These are phyloP conservation scores for Chromis chromis DNA, from an alignment of 2,797 vertebrate genomes.

Conservation along the genomic window DNA sequence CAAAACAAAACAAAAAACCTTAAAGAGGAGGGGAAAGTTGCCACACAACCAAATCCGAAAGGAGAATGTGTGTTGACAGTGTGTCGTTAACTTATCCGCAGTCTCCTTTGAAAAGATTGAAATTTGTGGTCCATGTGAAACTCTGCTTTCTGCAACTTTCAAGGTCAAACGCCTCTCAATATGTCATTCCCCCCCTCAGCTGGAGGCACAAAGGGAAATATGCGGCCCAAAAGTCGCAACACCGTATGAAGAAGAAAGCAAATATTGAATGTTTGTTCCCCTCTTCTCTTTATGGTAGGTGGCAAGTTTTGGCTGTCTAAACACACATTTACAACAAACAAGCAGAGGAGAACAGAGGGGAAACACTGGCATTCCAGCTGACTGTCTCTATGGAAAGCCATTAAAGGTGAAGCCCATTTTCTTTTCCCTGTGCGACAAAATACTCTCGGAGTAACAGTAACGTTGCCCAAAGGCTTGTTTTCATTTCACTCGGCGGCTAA, in stretches of 20 bases:
- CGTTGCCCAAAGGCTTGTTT: constrained; percentile 49
- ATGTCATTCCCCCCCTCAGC: constrained; percentile 19
- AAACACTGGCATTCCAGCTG: constrained; percentile 71
- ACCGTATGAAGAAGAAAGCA: constrained; percentile 74
- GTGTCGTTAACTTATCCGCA: constrained; percentile 17
- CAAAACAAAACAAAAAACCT: no score
- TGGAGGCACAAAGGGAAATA: constrained; percentile 78
- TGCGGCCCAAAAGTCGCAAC: constrained; percentile 76
- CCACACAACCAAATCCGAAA: constrained; percentile 37
- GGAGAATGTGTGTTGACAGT: constrained; percentile 36
- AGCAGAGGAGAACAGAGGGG: constrained; percentile 57
- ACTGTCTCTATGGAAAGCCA: constrained; percentile 58
- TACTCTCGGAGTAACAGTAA: constrained; percentile 35
- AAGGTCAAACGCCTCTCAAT: constrained; percentile 58
- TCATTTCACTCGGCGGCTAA: constrained; percentile 41
- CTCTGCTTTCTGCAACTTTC: constrained; percentile 44
- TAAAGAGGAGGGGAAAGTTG: constrained; percentile 36
- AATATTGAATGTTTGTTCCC: constrained; percentile 85
- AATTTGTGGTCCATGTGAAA: constrained; percentile 52
- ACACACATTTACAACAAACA: constrained; percentile 83
- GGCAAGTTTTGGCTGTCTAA: constrained; percentile 76
- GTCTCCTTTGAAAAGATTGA: constrained; percentile 31
- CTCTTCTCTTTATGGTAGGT: constrained; percentile 79
- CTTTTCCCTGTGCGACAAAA: constrained; percentile 34
- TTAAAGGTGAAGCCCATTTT: constrained; percentile 41